A percentile compares a stretch with the other conserved stretches of the same genome.
These are phyloP conservation scores for Mya arenaria DNA, from an alignment of 1,140 invertebrate species.

Conservation along the genomic window DNA sequence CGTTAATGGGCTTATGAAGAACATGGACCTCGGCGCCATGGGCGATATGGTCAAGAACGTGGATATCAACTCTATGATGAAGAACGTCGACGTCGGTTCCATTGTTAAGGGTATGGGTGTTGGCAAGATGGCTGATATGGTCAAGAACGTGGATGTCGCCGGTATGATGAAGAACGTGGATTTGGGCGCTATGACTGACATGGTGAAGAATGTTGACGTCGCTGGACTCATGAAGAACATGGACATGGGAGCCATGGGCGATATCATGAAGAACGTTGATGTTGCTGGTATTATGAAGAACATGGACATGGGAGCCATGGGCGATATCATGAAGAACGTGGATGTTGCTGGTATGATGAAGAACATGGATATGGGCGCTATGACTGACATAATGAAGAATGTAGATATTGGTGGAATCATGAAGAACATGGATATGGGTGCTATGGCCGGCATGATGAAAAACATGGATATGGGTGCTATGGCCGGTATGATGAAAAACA, in stretches of 20 bases:
- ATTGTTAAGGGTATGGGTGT: slow-evolving; percentile 15
- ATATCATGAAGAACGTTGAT: slow-evolving; percentile 8
- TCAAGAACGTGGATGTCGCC: slow-evolving; percentile 35
- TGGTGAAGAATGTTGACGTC: slow-evolving; percentile 29
- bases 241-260: slow-evolving; percentile 1
- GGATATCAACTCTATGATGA: slow-evolving; percentile 16
- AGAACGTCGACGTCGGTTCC: slow-evolving; percentile 33
- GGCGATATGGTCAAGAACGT: slow-evolving; percentile 39
- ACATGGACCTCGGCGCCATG: slow-evolving; percentile 47
- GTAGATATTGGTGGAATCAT: background rate
- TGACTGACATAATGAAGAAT: slow-evolving; percentile 7
- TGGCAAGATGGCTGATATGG: slow-evolving; percentile 24
- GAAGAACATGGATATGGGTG: slow-evolving; percentile 16
- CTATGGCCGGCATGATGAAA: background rate
- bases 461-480: background rate
- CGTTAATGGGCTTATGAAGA: slow-evolving; percentile 35
- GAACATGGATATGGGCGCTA: slow-evolving; percentile 12
- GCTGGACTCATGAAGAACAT: background rate
- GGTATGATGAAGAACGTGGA: slow-evolving; percentile 49
- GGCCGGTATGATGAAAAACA: slow-evolving; percentile 2
- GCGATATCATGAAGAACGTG: slow-evolving; percentile 7
- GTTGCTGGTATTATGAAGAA: slow-evolving; percentile 17
- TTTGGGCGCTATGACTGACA: slow-evolving; percentile 36
- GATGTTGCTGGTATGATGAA: background rate
- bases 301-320: slow-evolving; percentile 16